Evolutionary conservation across 2,888 invertebrate species (phyloP).

Genomic region (Diabrotica balteata): DNA sequence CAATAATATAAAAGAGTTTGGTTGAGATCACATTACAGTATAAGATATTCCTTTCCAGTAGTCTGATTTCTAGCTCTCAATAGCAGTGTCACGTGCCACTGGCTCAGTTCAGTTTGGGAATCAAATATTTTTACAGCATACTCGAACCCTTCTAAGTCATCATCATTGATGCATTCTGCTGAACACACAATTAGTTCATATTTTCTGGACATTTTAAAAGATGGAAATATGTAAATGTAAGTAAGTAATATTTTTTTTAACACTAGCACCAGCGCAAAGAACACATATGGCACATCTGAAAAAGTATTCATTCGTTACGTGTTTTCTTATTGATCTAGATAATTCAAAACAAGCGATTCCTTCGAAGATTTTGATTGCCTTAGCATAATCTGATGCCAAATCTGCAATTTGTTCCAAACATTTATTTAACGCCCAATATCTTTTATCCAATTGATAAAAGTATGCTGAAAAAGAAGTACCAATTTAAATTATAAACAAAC

Average conservation of each 20-base stretch:
- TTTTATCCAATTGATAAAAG: constrained; percentile 93
- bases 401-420: constrained; percentile 95
- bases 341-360: constrained; percentile 89
- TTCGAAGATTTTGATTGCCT: constrained; percentile 92
- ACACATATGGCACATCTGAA: constrained; percentile 95
- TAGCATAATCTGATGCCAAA: constrained; percentile 92
- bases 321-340: constrained; percentile 91
- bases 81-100: constrained; percentile 92
- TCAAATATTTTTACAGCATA: constrained; percentile 92
- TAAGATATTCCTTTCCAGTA: too few relatives aligned
- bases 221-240: constrained; percentile 89
- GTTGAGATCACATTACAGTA: too few relatives aligned
- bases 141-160: constrained; percentile 91
- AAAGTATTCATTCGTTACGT: constrained; percentile 90
- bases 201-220: constrained; percentile 92
- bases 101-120: constrained; percentile 90
- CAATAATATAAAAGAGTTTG: too few relatives aligned
- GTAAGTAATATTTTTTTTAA: constrained; percentile 89
- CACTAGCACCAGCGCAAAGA: constrained; percentile 88
- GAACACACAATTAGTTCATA: constrained; percentile 84
- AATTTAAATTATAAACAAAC: too few relatives aligned
- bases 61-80: constrained; percentile 86
- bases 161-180: constrained; percentile 86
- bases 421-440: constrained; percentile 94
- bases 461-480: too few relatives aligned